A percentile compares a stretch with the other conserved stretches of the same genome.
Conservation (phyloP, 2,113 vertebrate genomes). For the Burhinus oedicnemus region DNA sequence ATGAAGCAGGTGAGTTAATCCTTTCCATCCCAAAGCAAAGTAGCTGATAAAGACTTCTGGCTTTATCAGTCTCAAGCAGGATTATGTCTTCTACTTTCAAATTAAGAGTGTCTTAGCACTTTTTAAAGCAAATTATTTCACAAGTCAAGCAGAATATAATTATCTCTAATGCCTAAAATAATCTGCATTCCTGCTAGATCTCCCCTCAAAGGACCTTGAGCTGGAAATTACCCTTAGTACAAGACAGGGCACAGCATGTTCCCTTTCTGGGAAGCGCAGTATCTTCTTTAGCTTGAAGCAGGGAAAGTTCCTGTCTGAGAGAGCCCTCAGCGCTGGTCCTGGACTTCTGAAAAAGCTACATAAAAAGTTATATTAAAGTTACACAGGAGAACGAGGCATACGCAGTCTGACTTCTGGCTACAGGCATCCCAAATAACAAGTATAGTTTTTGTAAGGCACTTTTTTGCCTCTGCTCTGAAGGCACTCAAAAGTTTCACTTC, state of each 20-base stretch:
- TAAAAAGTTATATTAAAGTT: not conserved
- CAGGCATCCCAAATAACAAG: not conserved
- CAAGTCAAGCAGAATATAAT: not conserved
- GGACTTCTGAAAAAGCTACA: not conserved
- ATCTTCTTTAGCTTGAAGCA: not conserved
- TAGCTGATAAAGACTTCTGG: not conserved
- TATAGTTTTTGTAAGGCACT: not conserved
- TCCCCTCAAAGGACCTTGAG: not conserved
- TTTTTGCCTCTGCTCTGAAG: not conserved
- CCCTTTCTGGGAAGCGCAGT: not conserved
- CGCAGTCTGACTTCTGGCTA: not conserved
- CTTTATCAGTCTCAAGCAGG: not conserved
- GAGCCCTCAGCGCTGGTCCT: not conserved
- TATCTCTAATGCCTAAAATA: not conserved
- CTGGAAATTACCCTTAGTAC: not conserved
- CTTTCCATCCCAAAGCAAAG: not conserved
- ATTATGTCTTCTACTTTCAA: slow-evolving; percentile 20
- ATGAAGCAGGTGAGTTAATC: slow-evolving; percentile 6
- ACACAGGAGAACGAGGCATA: rapidly evolving
- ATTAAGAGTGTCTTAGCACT: not conserved
- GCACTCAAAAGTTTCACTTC: not conserved
- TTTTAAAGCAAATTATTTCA: not conserved
- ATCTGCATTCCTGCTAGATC: not conserved
- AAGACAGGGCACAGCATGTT: not conserved
- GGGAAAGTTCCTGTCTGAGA: not conserved